phyloP scores from a whole-genome alignment of 1,140 invertebrate genomes.

The Aporrectodea caliginosa region DNA sequence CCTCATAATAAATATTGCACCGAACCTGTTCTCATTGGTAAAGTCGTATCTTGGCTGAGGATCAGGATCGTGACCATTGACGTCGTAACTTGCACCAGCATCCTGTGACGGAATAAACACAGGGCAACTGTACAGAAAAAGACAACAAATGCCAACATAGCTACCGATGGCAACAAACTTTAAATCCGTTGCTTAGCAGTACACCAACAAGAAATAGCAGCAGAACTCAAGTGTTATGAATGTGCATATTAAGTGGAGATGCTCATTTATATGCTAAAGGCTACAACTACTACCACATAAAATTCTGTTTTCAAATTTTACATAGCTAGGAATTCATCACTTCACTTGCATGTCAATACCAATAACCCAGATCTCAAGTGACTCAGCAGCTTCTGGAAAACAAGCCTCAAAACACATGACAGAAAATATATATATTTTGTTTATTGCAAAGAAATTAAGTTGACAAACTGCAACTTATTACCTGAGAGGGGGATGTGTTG shows the following conservation, averaged over 20 bases:
- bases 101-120: constrained; percentile 63
- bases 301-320: neutral
- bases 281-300: neutral
- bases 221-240: neutral
- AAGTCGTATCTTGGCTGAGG: constrained; percentile 75
- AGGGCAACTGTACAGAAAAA: constrained; percentile 8
- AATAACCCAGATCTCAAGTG: no score
- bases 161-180: neutral
- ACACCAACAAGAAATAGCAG: neutral
- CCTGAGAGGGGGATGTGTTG: no score
- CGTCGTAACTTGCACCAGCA: constrained; percentile 86
- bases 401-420: no score
- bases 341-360: no score
- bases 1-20: no score
- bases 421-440: no score
- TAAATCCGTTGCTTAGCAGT: neutral
- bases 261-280: neutral
- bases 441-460: no score
- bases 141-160: neutral
- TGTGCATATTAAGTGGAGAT: neutral
- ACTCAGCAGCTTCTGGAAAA: no score
- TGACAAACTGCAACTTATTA: no score
- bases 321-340: no score
- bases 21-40: constrained; percentile 55
- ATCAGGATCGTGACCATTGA: constrained; percentile 87